Evolutionary conservation across 2,113 vertebrate species (phyloP), one percentile per base, ranked within the genome.

Genomic region (Psettodes erumei): DNA sequence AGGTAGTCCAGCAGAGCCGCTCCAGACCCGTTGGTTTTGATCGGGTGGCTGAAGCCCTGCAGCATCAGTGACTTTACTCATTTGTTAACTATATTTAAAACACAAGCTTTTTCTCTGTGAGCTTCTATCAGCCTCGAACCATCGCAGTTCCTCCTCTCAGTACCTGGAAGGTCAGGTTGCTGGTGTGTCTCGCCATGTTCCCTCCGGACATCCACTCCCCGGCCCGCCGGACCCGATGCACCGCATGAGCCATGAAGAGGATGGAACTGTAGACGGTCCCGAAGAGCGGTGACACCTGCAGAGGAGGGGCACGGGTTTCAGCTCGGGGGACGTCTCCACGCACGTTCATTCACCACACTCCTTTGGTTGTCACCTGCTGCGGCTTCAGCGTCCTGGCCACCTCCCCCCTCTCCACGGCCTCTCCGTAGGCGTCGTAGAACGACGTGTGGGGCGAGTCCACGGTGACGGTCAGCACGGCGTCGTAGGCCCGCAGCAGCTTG

Each of bases 211-310:
- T 92, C 95, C 95, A 93, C 5, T 90, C 70, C 0, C 93, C 82
- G 0, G 81, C 55, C 0, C 42, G 43, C 0, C 80, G 81, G 0
- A 95, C 13, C 0, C 66, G 80, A 54, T 94, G 94, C 69, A 95
- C 88, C 0, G 92, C 93, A 2, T 86, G 83, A 42, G 95, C 96
- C 92, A 97, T 82, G 77, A 96, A 82, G 71, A 91, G 63, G 32
- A 99, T 78, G 0, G 97, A 94, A 62, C 93, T 96, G 63, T 97
- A 99, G 90, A 99, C 95, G 86, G 97, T 98, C 55, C 96, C 95
- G 13, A 99, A 98, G 55, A 99, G 93, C 0, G 97, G 97, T 42
- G 97, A 97, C 51, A 96, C 95, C 97, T 98, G 82, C 0, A 40
- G n/a, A n/a, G n/a, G n/a, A n/a, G n/a, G 42, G 28, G 28, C 35